phyloP scores from a whole-genome alignment of 2,888 invertebrate genomes.

The Metalampra italica region DNA sequence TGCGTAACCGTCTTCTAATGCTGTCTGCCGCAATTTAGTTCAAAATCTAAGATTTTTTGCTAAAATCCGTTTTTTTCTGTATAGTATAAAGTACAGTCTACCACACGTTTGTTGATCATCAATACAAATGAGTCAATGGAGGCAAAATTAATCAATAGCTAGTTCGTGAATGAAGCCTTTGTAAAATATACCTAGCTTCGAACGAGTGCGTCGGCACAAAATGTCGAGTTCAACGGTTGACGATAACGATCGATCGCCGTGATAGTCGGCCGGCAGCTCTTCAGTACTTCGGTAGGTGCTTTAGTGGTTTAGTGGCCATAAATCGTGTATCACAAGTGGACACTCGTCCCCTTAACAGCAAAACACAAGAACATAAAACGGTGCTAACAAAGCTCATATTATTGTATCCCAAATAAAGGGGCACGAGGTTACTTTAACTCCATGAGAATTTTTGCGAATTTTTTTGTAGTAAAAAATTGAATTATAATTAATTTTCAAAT shows the following conservation, averaged over 20 bases:
- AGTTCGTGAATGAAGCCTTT: neutral
- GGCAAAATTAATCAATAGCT: neutral
- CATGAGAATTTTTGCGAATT: too few species aligned
- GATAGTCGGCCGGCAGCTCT: conserved; percentile 11
- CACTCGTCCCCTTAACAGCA: neutral
- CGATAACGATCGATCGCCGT: conserved; percentile 15
- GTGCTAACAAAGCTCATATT: neutral
- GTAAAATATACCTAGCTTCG: neutral
- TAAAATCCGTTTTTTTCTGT: too few species aligned
- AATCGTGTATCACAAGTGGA: conserved; percentile 5
- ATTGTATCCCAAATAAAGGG: neutral
- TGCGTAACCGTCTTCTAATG: too few species aligned
- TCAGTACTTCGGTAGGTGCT: conserved; percentile 10
- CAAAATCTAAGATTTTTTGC: too few species aligned
- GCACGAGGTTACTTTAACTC: too few species aligned
- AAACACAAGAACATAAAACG: conserved; percentile 1
- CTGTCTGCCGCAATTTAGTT: too few species aligned
- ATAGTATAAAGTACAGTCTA: too few species aligned
- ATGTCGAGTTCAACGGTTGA: conserved; percentile 21
- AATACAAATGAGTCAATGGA: neutral
- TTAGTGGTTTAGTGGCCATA: conserved; percentile 10
- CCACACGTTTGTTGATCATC: too few species aligned
- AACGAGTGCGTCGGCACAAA: conserved; percentile 1
- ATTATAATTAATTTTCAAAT: too few species aligned
- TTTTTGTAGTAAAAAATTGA: too few species aligned